These are phyloP conservation scores for Notodonta ziczac DNA, from an alignment of 2,888 invertebrate genomes.

Conservation along the genomic window DNA sequence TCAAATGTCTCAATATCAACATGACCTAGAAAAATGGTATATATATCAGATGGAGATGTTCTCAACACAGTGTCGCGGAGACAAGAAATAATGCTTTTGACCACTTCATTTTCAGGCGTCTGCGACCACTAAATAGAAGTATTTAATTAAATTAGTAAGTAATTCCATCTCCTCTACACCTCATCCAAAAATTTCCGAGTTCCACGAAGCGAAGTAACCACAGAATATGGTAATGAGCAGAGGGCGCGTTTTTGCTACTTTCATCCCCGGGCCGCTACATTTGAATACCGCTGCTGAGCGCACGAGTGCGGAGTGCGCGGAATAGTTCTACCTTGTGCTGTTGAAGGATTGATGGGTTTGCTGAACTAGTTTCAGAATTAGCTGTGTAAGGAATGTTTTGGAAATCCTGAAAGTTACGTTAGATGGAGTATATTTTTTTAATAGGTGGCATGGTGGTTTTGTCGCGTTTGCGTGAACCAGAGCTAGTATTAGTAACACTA, in stretches of 20 bases:
- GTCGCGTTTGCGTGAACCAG: too few species aligned
- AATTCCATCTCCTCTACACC: neutral
- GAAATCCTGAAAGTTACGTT: neutral
- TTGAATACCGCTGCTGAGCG: constrained; percentile 59
- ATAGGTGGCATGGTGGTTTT: too few species aligned
- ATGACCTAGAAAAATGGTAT: too few species aligned
- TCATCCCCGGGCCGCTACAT: constrained; percentile 56
- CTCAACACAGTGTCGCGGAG: too few species aligned
- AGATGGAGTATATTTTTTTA: too few species aligned
- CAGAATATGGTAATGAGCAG: constrained; percentile 67
- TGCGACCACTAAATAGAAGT: too few species aligned
- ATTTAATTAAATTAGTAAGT: neutral
- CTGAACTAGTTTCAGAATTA: neutral
- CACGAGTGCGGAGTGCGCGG: constrained; percentile 42
- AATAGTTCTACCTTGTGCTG: constrained; percentile 46
- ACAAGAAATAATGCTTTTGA: too few species aligned
- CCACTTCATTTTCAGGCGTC: too few species aligned
- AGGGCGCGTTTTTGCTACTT: constrained; percentile 66
- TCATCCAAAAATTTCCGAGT: constrained; percentile 42
- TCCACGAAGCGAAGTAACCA: constrained; percentile 43
- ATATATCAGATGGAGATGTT: too few species aligned
- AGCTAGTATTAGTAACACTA: too few species aligned
- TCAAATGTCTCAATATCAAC: too few species aligned
- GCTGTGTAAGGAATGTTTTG: neutral
- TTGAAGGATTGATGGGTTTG: constrained; percentile 38